Evolutionary conservation across 1,140 invertebrate species (phyloP).

Genomic region (Drosophila pectinifera): DNA sequence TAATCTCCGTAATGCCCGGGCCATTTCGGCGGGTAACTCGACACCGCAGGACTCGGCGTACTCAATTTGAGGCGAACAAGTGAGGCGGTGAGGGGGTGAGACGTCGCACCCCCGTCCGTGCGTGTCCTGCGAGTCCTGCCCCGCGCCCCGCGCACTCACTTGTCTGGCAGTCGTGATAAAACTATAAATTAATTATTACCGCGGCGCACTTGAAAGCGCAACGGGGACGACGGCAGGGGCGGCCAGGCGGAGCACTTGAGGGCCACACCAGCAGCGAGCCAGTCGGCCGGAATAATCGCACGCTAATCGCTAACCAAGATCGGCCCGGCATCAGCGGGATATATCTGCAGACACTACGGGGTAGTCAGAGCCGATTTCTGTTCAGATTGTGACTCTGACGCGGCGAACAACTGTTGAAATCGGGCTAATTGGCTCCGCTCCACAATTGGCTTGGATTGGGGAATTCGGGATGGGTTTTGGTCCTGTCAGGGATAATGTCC

Average conservation of each 20-base stretch:
- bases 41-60: slow-evolving; percentile 19
- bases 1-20: slow-evolving; percentile 11
- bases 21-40: slow-evolving; percentile 19
- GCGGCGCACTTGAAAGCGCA: slow-evolving; percentile 81
- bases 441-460: neutral
- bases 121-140: slow-evolving; percentile 9
- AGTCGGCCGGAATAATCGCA: slow-evolving; percentile 79
- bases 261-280: slow-evolving; percentile 68
- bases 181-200: slow-evolving; percentile 85
- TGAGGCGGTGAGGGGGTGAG: too few species aligned
- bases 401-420: slow-evolving; percentile 69
- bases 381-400: slow-evolving; percentile 11
- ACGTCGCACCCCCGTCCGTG: slow-evolving; percentile 34
- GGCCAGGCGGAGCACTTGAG: slow-evolving; percentile 61
- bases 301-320: slow-evolving; percentile 76
- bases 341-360: neutral
- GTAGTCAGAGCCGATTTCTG: slow-evolving; percentile 9
- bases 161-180: slow-evolving; percentile 81
- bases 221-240: slow-evolving; percentile 7
- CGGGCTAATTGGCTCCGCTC: slow-evolving; percentile 20
- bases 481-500: neutral
- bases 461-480: neutral
- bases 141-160: slow-evolving; percentile 55
- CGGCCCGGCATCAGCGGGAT: slow-evolving; percentile 45
- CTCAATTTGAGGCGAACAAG: neutral